phyloP scores from a whole-genome alignment of 2,797 vertebrate genomes.

The Hypotaenidia okinawae region DNA sequence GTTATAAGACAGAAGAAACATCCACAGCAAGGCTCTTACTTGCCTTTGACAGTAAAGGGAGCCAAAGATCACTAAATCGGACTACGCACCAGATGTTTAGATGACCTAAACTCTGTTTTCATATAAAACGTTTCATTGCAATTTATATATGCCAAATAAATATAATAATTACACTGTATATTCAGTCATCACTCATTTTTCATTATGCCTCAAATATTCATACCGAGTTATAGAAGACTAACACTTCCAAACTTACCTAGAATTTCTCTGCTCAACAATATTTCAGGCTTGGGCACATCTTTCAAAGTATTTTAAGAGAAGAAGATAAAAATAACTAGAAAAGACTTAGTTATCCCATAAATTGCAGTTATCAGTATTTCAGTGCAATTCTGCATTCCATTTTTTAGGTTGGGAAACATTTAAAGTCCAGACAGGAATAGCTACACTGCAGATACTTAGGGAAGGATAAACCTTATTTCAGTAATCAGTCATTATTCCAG shows the following conservation, averaged over 20 bases:
- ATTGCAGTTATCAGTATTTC: background rate
- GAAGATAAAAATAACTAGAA: background rate
- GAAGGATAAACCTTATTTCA: background rate
- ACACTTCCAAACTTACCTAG: background rate
- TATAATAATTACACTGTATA: background rate
- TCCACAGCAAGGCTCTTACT: background rate
- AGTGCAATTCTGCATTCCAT: background rate
- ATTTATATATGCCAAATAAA: background rate
- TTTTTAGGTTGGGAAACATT: background rate
- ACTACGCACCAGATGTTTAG: background rate
- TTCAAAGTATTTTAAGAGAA: background rate
- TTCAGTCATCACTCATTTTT: background rate
- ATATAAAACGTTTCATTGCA: background rate
- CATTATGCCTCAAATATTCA: background rate
- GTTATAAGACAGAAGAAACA: background rate
- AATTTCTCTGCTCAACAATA: background rate
- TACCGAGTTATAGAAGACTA: background rate
- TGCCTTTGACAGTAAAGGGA: background rate
- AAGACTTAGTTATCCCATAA: background rate
- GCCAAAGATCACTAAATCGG: background rate
- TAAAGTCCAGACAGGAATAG: background rate
- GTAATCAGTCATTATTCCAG: background rate
- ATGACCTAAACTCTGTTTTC: background rate
- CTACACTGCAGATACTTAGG: background rate
- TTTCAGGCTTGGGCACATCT: background rate